Percentiles rank a stretch among this genome's conserved stretches.
phyloP scores from a whole-genome alignment of 2,797 vertebrate species.

The Arrhamphus sclerolepis region DNA sequence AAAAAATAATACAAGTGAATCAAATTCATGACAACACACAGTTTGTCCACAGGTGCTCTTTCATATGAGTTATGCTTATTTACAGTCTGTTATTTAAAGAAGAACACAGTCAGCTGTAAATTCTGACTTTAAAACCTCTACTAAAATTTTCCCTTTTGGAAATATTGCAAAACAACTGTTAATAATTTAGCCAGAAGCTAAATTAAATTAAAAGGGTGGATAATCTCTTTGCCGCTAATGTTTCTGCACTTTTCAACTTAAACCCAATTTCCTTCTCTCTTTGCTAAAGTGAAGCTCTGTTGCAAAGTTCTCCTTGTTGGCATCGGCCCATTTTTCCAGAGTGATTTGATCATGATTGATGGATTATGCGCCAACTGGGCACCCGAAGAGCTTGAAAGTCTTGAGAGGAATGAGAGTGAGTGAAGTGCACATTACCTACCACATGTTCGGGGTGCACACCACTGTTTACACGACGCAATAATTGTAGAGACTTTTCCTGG shows the following conservation, averaged over 20 bases:
- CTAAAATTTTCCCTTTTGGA: no score
- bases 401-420: slow-evolving; percentile 37
- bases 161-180: no score
- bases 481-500: slow-evolving; percentile 51
- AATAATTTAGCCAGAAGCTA: no score
- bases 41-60: background rate
- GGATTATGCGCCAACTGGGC: slow-evolving; percentile 48
- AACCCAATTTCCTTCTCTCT: slow-evolving; percentile 4
- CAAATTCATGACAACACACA: no score
- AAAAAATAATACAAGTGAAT: no score
- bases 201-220: no score
- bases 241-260: no score
- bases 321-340: slow-evolving; percentile 45
- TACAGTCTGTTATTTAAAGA: slow-evolving; percentile 22
- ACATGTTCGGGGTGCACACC: slow-evolving; percentile 45
- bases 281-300: slow-evolving; percentile 22
- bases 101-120: slow-evolving; percentile 27
- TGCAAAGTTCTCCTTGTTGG: slow-evolving; percentile 44
- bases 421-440: slow-evolving; percentile 37
- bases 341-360: slow-evolving; percentile 70
- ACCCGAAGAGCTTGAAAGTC: slow-evolving; percentile 44
- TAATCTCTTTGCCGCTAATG: no score
- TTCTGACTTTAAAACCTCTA: no score
- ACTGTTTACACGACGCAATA: slow-evolving; percentile 56
- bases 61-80: background rate